phyloP scores from a whole-genome alignment of 2,113 vertebrate species.

The Chitala chitala region DNA sequence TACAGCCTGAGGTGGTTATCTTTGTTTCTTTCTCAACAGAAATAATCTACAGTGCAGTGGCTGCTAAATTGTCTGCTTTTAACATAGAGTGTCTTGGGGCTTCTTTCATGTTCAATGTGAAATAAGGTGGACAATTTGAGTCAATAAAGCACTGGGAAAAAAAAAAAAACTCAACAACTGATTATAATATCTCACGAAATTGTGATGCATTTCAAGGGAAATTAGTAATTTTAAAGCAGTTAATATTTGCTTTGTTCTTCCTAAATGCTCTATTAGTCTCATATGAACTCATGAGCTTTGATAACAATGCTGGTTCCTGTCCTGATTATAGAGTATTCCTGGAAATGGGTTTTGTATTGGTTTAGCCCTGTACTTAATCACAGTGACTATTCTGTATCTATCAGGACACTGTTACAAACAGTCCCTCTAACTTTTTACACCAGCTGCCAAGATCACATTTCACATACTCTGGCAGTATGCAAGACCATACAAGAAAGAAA shows the following conservation, averaged over 20 bases:
- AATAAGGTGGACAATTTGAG: constrained; percentile 20
- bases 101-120: constrained; percentile 23
- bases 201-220: constrained; percentile 9
- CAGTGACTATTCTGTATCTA: not conserved
- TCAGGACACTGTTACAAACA: too few relatives aligned
- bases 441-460: not conserved
- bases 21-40: constrained; percentile 23
- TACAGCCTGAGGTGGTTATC: constrained; percentile 17
- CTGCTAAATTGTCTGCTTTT: constrained; percentile 27
- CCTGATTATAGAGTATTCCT: not conserved
- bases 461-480: not conserved
- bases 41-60: constrained; percentile 24
- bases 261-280: not conserved
- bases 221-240: constrained; percentile 10
- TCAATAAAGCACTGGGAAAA: not conserved
- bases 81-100: constrained; percentile 23
- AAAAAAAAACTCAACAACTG: not conserved
- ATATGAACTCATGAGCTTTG: not conserved
- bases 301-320: constrained; percentile 9
- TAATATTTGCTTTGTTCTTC: constrained; percentile 14
- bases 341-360: not conserved
- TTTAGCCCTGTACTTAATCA: not conserved
- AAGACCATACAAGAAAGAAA: not conserved
- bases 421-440: not conserved
- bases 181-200: constrained; percentile 10